Evolutionary conservation across 2,113 vertebrate species (phyloP).

Genomic region (Megaceryle maxima): DNA sequence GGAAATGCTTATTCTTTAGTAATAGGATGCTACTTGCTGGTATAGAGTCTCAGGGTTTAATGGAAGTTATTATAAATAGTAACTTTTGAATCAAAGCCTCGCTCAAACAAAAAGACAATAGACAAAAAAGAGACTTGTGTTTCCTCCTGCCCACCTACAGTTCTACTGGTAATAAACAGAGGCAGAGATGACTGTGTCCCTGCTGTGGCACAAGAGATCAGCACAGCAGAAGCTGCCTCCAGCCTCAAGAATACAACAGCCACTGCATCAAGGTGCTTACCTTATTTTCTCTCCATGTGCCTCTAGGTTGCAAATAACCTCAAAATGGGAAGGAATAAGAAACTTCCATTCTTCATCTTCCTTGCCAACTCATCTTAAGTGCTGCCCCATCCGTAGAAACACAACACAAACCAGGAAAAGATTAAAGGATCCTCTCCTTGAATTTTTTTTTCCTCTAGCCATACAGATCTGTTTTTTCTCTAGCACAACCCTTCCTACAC

Average conservation of each 20-base stretch:
- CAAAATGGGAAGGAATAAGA: not conserved
- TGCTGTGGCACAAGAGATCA: not conserved
- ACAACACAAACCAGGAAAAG: not conserved
- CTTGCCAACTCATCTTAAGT: not conserved
- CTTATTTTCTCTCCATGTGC: not conserved
- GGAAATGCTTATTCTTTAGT: conserved; percentile 39
- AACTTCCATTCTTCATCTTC: not conserved
- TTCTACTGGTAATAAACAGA: not conserved
- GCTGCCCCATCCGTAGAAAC: not conserved
- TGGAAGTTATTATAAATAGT: not conserved
- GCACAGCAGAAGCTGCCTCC: not conserved
- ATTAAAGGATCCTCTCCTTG: not conserved
- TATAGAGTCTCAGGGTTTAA: not conserved
- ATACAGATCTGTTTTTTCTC: not conserved
- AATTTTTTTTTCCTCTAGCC: not conserved
- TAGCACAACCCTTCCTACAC: not conserved
- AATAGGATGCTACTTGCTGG: not conserved
- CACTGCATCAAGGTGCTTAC: not conserved
- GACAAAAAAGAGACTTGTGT: not conserved
- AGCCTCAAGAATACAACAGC: not conserved
- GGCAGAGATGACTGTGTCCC: not conserved
- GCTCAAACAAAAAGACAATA: not conserved
- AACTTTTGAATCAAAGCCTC: conserved; percentile 5
- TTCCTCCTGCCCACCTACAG: not conserved
- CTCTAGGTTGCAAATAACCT: not conserved